These are phyloP conservation scores for Frankliniella fusca DNA, from an alignment of 2,888 invertebrate species.

Conservation along the genomic window DNA sequence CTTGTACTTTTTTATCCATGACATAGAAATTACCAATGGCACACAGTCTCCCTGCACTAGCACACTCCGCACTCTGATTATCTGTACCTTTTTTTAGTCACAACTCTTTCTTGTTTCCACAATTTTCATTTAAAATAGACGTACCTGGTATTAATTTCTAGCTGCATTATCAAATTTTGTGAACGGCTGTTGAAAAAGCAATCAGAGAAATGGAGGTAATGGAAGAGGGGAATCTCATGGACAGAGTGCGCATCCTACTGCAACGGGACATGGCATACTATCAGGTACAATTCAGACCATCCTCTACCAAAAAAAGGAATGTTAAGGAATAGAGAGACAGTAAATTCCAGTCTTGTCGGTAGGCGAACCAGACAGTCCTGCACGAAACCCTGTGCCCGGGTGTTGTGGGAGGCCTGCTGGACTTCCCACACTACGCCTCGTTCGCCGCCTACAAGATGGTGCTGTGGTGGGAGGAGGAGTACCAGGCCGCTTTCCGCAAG, in stretches of 20 bases:
- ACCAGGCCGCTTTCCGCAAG: conserved; percentile 67
- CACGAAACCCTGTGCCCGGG: conserved; percentile 74
- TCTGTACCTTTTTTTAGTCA: too few species aligned
- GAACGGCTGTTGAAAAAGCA: too few species aligned
- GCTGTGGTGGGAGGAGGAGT: conserved; percentile 83
- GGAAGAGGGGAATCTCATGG: conserved; percentile 87
- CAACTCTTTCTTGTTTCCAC: too few species aligned
- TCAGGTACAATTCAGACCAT: conserved; percentile 52
- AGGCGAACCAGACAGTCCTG: conserved; percentile 60
- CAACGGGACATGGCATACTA: conserved; percentile 81
- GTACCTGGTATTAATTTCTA: too few species aligned
- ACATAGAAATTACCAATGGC: too few species aligned
- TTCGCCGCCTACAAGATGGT: conserved; percentile 80
- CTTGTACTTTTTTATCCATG: too few species aligned
- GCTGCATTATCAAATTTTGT: too few species aligned
- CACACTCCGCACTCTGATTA: too few species aligned
- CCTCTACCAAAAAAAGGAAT: background rate
- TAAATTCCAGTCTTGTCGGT: too few species aligned
- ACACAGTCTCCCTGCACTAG: too few species aligned
- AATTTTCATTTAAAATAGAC: too few species aligned
- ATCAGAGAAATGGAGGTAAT: conserved; percentile 68
- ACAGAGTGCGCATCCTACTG: conserved; percentile 73
- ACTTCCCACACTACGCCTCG: conserved; percentile 78
- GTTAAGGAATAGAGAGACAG: too few species aligned
- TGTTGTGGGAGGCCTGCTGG: conserved; percentile 74